Conservation (phyloP, 2,113 vertebrate species). For the Protobothrops mucrosquamatus region DNA sequence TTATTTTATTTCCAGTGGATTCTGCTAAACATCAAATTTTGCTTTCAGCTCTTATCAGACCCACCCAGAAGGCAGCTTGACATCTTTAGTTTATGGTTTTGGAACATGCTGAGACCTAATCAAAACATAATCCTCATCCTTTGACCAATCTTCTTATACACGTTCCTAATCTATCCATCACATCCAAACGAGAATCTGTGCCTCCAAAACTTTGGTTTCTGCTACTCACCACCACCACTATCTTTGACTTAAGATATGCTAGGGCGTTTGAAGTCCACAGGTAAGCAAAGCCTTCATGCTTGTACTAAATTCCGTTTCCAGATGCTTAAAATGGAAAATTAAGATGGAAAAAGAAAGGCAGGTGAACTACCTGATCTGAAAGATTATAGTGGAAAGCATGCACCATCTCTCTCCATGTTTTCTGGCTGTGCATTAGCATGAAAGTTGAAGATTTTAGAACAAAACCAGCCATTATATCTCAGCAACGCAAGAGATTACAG, state of each 20-base stretch:
- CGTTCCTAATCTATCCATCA: not conserved
- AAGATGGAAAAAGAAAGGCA: slow-evolving; percentile 24
- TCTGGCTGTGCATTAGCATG: not conserved
- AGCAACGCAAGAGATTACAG: slow-evolving; percentile 34
- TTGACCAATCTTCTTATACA: not conserved
- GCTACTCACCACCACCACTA: not conserved
- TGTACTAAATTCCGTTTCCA: not conserved
- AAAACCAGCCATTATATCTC: rapidly evolving
- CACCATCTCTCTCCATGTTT: slow-evolving; percentile 1
- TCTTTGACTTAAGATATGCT: not conserved
- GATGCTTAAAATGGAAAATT: slow-evolving; percentile 13
- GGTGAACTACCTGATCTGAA: not conserved
- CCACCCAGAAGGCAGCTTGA: too few species aligned
- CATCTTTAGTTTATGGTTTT: not conserved
- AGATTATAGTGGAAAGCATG: not conserved
- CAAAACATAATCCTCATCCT: not conserved
- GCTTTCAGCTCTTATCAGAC: not conserved
- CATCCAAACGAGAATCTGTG: not conserved
- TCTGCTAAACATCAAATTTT: not conserved
- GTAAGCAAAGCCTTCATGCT: not conserved
- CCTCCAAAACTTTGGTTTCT: not conserved
- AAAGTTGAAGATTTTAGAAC: slow-evolving; percentile 25
- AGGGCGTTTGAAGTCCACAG: not conserved
- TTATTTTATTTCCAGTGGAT: not conserved
- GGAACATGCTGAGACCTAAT: not conserved